Percentiles rank a stretch among this genome's conserved stretches.
phyloP scores from a whole-genome alignment of 2,888 invertebrate genomes.

The Branchipolynoe longqiensis region DNA sequence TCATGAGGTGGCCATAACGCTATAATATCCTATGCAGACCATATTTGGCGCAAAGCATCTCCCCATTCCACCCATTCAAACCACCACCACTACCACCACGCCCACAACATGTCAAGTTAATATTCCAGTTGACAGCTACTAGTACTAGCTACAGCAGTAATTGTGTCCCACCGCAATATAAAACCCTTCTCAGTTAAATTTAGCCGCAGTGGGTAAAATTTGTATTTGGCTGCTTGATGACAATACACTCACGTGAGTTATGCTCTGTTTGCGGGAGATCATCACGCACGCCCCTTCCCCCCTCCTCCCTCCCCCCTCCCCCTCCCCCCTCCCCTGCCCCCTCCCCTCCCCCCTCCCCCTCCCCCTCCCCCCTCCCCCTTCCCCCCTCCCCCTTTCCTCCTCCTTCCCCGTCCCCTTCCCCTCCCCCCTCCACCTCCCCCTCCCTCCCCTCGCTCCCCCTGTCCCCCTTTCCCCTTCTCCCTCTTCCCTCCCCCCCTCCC shows the following conservation, averaged over 20 bases:
- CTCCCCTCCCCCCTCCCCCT: too few species aligned
- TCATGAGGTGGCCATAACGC: too few species aligned
- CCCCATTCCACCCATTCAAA: too few species aligned
- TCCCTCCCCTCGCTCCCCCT: too few species aligned
- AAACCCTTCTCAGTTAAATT: not conserved
- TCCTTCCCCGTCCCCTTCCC: too few species aligned
- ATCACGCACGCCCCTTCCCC: not conserved
- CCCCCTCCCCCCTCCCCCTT: too few species aligned
- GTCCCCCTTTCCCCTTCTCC: too few species aligned
- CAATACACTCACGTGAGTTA: constrained; percentile 45
- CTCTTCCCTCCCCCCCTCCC: too few species aligned
- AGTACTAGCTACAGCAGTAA: not conserved
- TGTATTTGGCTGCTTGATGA: constrained; percentile 46
- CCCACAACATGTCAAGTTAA: constrained; percentile 26
- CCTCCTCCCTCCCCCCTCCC: not conserved
- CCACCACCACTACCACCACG: too few species aligned
- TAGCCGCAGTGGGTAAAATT: constrained; percentile 1
- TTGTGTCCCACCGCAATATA: constrained; percentile 32
- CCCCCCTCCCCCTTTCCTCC: too few species aligned
- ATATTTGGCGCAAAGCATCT: not conserved
- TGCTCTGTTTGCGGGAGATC: not conserved
- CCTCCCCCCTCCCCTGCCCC: too few species aligned
- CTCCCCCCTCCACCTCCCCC: too few species aligned
- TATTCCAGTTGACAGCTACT: not conserved
- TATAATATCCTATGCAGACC: not conserved